These are phyloP conservation scores for Setipinna tenuifilis DNA, from an alignment of 2,797 vertebrate genomes.

Conservation along the genomic window DNA sequence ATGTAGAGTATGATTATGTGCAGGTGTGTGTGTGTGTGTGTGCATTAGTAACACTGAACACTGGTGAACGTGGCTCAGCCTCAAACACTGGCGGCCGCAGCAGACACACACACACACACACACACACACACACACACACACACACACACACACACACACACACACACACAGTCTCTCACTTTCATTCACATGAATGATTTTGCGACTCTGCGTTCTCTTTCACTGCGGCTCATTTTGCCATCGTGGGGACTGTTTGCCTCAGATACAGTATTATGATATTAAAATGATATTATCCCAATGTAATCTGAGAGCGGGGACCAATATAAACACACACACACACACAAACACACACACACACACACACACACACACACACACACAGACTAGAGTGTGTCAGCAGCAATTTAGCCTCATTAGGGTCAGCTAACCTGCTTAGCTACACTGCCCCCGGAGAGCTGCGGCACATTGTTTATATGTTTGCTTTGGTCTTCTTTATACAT, in stretches of 20 bases:
- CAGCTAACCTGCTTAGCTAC: background rate
- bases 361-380: background rate
- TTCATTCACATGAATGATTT: too few relatives aligned
- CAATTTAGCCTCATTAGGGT: background rate
- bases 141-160: too few relatives aligned
- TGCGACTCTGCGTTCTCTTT: too few relatives aligned
- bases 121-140: too few relatives aligned
- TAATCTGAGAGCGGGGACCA: background rate
- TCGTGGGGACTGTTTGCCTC: conserved; percentile 46
- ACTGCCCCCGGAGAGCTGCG: background rate
- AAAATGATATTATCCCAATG: background rate
- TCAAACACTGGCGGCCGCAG: too few relatives aligned
- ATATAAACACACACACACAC: background rate
- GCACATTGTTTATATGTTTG: background rate
- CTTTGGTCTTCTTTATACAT: background rate
- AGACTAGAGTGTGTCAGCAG: background rate
- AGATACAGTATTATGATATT: conserved; percentile 46
- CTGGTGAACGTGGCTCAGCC: too few relatives aligned
- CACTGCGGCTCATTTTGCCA: too few relatives aligned
- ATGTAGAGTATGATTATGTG: too few relatives aligned
- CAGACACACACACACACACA: too few relatives aligned
- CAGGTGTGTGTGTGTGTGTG: background rate
- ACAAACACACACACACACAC: background rate
- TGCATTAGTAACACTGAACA: too few relatives aligned
- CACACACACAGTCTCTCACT: too few relatives aligned